Conservation (phyloP, 2,888 invertebrate species). For the Saturnia japonica region DNA sequence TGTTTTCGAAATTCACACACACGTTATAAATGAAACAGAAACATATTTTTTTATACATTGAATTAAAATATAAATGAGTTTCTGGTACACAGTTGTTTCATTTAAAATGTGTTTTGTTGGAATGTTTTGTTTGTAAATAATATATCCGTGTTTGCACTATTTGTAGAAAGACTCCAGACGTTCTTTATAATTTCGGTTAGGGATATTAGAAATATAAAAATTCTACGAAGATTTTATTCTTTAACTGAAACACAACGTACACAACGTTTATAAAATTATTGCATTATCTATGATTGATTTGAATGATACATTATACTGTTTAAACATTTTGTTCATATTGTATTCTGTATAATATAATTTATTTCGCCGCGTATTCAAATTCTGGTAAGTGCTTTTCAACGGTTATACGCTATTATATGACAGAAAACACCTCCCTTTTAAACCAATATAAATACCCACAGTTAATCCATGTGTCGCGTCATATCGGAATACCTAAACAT, state of each 20-base stretch:
- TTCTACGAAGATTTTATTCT: not conserved
- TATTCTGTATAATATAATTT: not conserved
- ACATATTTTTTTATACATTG: not conserved
- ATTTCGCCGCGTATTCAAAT: not conserved
- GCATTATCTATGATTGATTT: not conserved
- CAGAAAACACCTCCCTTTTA: not conserved
- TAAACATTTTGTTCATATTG: not conserved
- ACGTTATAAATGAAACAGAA: slow-evolving; percentile 8
- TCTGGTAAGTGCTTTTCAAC: not conserved
- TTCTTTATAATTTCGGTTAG: not conserved
- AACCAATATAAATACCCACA: not conserved
- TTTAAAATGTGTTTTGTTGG: slow-evolving; percentile 4
- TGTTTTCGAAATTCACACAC: not conserved
- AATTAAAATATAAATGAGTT: not conserved
- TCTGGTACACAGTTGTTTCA: not conserved
- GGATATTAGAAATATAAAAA: not conserved
- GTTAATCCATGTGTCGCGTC: not conserved
- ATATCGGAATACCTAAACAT: not conserved
- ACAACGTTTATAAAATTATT: not conserved
- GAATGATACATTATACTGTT: not conserved
- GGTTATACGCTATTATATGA: not conserved
- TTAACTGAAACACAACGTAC: not conserved
- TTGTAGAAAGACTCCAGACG: not conserved
- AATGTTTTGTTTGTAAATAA: slow-evolving; percentile 13
- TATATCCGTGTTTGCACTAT: slow-evolving; percentile 11